Evolutionary conservation across 2,113 vertebrate genomes (phyloP), one percentile per base, ranked within the genome.

Genomic region (Motacilla tschutschensis): DNA sequence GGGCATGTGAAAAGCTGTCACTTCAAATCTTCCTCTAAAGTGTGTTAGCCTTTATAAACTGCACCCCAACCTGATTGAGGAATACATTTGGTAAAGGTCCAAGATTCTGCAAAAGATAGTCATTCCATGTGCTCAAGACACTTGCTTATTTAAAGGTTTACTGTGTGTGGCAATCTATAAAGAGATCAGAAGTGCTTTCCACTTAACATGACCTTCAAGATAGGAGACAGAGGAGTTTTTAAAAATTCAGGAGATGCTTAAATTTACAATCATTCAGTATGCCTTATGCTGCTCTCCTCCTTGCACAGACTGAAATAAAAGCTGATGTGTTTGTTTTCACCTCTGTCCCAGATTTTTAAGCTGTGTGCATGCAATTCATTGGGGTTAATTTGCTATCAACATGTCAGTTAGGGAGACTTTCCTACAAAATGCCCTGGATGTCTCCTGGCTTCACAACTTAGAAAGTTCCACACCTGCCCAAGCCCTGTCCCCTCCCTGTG

Each of bases 51-150:
- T 87, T 86, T 60, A 70, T 74, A 63, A 71, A 65, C 82, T 47
- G 50, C 12, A 47, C 41, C 88, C 60, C 35, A 59, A 33, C 47
- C 85, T 59, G 78, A 84, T 17, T 16, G 87, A 86, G 79, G 87
- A 94, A 93, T 91, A 75, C 33, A 73, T 79, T 88, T 91, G 67
- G 81, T 85, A 82, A 89, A 74, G 67, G 75, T 85, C 84, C 92
- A 94, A 86, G 69, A 81, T 72, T 93, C 81, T 93, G 74, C 54
- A 81, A 84, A 93, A 91, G 60, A 58, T 1, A 51, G 25, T 50
- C 59, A 87, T 44, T 60, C 66, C 77, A 25, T 21, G 72, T 77
- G 73, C 80, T 88, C 79, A 65, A 85, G 33, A 67, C 36, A 67
- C 74, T 70, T 29, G 5, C 58, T 40, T 91, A 70, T 88, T 93